Evolutionary conservation across 92 coral and sea anemone genomes (phyloP).

Genomic region (Palythoa caribaeorum): DNA sequence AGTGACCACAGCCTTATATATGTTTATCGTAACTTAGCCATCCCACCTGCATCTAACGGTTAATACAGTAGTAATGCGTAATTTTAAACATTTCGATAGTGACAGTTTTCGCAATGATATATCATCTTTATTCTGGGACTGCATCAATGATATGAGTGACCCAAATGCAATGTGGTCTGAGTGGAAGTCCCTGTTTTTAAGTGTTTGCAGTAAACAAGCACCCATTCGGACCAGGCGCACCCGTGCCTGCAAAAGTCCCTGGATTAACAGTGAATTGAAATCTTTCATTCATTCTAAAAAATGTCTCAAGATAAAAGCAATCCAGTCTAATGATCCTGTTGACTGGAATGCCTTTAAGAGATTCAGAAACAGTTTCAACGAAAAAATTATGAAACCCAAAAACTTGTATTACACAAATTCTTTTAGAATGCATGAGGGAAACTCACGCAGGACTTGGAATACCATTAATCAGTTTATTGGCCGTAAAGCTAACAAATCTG

Average conservation of each 20-base stretch:
- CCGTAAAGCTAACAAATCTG: slow-evolving; percentile 15
- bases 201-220: slow-evolving; percentile 9
- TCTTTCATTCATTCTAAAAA: background rate
- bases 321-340: slow-evolving; percentile 19
- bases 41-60: background rate
- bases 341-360: slow-evolving; percentile 15
- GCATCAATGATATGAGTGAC: background rate
- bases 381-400: background rate
- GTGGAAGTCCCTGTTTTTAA: slow-evolving; percentile 17
- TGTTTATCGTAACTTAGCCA: slow-evolving; percentile 47
- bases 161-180: slow-evolving; percentile 24
- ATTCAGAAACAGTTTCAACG: slow-evolving; percentile 1
- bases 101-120: slow-evolving; percentile 35
- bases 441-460: slow-evolving; percentile 6
- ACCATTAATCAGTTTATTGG: slow-evolving; percentile 7
- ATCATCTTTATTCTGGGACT: background rate
- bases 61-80: slow-evolving; percentile 11
- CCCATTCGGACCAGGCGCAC: slow-evolving; percentile 15
- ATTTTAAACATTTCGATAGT: slow-evolving; percentile 18
- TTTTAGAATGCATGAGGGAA: background rate
- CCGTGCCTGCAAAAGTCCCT: slow-evolving; percentile 13
- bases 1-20: slow-evolving; percentile 41
- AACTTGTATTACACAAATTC: background rate
- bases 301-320: background rate
- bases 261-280: slow-evolving; percentile 22